These are phyloP conservation scores for Slavum lentiscoides DNA, from an alignment of 2,888 invertebrate genomes.

Conservation along the genomic window DNA sequence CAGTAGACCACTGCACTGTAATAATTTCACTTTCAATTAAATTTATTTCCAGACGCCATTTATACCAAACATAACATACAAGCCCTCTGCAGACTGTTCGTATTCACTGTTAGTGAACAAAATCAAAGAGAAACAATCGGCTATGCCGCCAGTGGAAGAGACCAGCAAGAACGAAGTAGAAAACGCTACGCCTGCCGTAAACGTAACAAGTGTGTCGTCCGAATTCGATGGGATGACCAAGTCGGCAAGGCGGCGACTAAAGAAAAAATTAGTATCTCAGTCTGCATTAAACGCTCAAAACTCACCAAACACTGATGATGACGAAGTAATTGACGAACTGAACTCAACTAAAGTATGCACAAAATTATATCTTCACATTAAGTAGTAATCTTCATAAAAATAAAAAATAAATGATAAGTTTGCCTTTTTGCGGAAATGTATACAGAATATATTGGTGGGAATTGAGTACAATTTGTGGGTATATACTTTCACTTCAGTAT, in stretches of 20 bases:
- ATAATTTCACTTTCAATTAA: conserved; percentile 54
- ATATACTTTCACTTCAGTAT: no score
- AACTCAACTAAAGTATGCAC: conserved; percentile 27
- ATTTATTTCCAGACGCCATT: conserved; percentile 63
- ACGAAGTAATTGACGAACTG: conserved; percentile 28
- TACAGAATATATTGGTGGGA: no score
- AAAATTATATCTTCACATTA: not conserved
- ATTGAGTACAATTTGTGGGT: no score
- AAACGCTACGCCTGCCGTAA: not conserved
- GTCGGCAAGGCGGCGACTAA: conserved; percentile 54
- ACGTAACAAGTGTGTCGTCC: not conserved
- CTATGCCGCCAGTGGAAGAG: conserved; percentile 37
- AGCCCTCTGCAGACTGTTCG: conserved; percentile 82
- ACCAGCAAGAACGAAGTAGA: conserved; percentile 15
- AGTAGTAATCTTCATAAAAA: no score
- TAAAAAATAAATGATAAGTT: no score
- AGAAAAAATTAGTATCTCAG: conserved; percentile 52
- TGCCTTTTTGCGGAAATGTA: no score
- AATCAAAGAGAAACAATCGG: conserved; percentile 70
- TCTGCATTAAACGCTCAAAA: conserved; percentile 29
- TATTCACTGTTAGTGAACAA: conserved; percentile 86
- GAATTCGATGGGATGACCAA: conserved; percentile 54
- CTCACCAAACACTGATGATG: conserved; percentile 42
- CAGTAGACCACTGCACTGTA: conserved; percentile 65
- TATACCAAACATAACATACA: conserved; percentile 72